Conservation (phyloP, 2,888 invertebrate species). For the Lamellibrachia columna region DNA sequence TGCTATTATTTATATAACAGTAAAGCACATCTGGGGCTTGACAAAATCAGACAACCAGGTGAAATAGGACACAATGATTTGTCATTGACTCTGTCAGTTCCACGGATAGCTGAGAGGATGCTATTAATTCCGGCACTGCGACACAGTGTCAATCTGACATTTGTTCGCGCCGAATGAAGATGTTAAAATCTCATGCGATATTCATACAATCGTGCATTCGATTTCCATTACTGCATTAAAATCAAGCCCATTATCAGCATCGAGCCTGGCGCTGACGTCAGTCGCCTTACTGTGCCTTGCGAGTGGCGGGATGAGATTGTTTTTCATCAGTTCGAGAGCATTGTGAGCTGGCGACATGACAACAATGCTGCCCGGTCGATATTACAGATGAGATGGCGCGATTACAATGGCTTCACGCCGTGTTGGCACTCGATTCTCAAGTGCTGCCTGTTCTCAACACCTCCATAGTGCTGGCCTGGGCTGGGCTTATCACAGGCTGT, state of each 20-base stretch:
- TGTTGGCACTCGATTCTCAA: background rate
- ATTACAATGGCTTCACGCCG: constrained; percentile 3
- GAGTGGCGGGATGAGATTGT: background rate
- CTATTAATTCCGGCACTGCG: background rate
- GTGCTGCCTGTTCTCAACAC: background rate
- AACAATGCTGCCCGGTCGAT: background rate
- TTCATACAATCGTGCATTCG: constrained; percentile 28
- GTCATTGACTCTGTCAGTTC: background rate
- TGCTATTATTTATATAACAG: background rate
- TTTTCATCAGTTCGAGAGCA: constrained; percentile 16
- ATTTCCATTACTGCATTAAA: constrained; percentile 31
- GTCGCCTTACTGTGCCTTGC: background rate
- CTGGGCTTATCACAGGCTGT: background rate
- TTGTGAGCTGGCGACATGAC: background rate
- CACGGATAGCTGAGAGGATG: background rate
- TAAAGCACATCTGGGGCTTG: background rate
- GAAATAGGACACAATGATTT: background rate
- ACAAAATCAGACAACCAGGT: background rate
- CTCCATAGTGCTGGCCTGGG: background rate
- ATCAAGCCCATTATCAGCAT: constrained; percentile 27
- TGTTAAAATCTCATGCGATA: constrained; percentile 28
- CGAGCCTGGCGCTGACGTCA: background rate
- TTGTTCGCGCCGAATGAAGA: constrained; percentile 16
- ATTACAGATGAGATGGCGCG: constrained; percentile 12
- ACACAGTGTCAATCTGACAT: background rate